These are phyloP conservation scores for Bungarus multicinctus DNA, from an alignment of 2,113 vertebrate genomes.

Conservation along the genomic window DNA sequence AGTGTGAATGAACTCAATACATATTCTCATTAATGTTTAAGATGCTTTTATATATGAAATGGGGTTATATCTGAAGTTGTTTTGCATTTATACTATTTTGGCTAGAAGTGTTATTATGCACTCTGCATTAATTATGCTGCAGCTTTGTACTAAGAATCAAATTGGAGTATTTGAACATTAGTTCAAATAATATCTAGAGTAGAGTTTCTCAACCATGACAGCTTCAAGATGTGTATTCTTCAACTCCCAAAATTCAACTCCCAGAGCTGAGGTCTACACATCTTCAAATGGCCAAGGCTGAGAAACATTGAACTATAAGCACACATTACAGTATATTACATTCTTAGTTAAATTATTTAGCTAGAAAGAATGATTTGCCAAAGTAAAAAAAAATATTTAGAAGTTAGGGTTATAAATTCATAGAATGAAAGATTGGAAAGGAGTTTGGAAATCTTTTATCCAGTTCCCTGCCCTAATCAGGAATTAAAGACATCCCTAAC, in stretches of 20 bases:
- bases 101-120: neutral
- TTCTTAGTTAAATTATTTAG: neutral
- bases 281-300: neutral
- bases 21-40: neutral
- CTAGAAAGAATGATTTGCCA: neutral
- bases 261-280: neutral
- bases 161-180: neutral
- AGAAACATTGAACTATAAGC: neutral
- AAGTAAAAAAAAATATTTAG: too few relatives aligned
- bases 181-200: neutral
- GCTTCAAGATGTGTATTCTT: neutral
- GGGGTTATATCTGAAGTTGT: neutral
- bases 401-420: neutral
- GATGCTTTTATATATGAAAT: neutral
- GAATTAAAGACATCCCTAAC: neutral
- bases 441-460: neutral
- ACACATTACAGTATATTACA: neutral
- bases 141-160: neutral
- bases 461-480: neutral
- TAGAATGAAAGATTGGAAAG: neutral
- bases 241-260: neutral
- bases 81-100: neutral
- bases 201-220: neutral
- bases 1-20: neutral
- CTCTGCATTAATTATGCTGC: neutral